Base-by-base conservation (phyloP, 2,888 invertebrate species). In the Ophioninae sp. region DNA sequence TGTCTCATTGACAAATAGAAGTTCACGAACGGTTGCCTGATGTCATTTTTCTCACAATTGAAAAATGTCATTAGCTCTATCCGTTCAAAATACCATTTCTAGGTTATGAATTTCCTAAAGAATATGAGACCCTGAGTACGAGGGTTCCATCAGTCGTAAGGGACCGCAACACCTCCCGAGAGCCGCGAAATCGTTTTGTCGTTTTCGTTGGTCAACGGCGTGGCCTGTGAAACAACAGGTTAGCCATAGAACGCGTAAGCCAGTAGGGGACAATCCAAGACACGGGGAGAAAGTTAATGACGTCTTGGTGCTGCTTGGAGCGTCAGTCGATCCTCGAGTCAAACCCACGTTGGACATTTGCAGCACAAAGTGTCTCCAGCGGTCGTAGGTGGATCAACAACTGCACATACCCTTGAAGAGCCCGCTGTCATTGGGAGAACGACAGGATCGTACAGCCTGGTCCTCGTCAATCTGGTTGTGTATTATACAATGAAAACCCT, bases 251-350 rank as follows among this genome's bases (percentile, higher is more conserved):
- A 59, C 73, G 73, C 63, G 61, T 73, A 61, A 73, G 71, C 58
- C 56, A 17, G 67, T 22, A 51, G 64, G 71, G 64, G 65, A 44
- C 44, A 41, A 74, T 68, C 39, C 9, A 20, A 73, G 73, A 73
- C 30, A 23, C 44, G 63, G 63, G 63, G 73, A 82, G 81, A 82
- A 78, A 82, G 77, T 82, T 69, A 82, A 82, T 74, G 73, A 73
- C 67, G 81, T 73, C 63, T 73, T 37, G 65, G 59, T 76, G 67
- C 6, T 22, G 71, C 8, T 56, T 71, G 30, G 76, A 67, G 76
- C 65, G 76, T 65, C 71, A 81, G 65, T 65, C 59, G 23, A 37
- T 67, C 69, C 58, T 51, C 20, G 51, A 81, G 67, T 68, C 41
- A 67, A 23, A 23, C 67, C 44, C 71, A 44, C 30, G 58, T 68